Percentiles rank a stretch among this genome's conserved stretches.
phyloP scores from a whole-genome alignment of 1,140 invertebrate species.

The Harlomillsia oculata region DNA sequence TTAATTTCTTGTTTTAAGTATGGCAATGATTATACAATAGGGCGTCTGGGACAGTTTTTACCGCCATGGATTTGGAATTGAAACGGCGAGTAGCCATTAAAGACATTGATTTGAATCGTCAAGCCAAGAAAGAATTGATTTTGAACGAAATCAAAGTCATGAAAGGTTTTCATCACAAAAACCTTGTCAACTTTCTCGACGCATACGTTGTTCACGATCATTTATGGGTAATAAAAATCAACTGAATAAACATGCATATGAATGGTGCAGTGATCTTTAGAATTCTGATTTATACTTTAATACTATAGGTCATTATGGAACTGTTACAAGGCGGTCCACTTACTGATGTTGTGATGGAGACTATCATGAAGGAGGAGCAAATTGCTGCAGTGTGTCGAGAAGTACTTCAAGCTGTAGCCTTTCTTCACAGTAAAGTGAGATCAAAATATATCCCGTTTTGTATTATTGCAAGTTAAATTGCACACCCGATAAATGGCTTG shows the following conservation, averaged over 20 bases:
- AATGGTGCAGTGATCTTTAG: no score
- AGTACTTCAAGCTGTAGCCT: slow-evolving; percentile 82
- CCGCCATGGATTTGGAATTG: slow-evolving; percentile 67
- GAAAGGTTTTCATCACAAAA: slow-evolving; percentile 87
- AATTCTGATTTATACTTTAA: slow-evolving; percentile 37
- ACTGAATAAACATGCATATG: no score
- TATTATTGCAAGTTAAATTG: neutral
- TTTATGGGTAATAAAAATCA: slow-evolving; percentile 79
- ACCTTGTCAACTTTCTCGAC: slow-evolving; percentile 94
- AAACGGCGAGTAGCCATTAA: slow-evolving; percentile 82
- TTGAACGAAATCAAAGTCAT: slow-evolving; percentile 89
- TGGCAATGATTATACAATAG: slow-evolving; percentile 36
- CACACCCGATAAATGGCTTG: neutral
- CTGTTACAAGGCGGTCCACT: slow-evolving; percentile 88
- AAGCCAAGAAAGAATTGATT: slow-evolving; percentile 88
- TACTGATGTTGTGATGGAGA: slow-evolving; percentile 95
- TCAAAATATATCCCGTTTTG: neutral
- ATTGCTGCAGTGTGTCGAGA: slow-evolving; percentile 91
- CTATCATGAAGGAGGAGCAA: slow-evolving; percentile 92
- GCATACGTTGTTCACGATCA: slow-evolving; percentile 82
- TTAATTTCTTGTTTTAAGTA: no score
- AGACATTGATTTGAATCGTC: slow-evolving; percentile 87
- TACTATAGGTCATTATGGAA: slow-evolving; percentile 71
- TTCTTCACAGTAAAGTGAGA: slow-evolving; percentile 70
- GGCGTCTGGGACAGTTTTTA: slow-evolving; percentile 83